Evolutionary conservation across 2,797 vertebrate genomes (phyloP), one percentile per base, ranked within the genome.

Genomic region (Anomalospiza imberbis): DNA sequence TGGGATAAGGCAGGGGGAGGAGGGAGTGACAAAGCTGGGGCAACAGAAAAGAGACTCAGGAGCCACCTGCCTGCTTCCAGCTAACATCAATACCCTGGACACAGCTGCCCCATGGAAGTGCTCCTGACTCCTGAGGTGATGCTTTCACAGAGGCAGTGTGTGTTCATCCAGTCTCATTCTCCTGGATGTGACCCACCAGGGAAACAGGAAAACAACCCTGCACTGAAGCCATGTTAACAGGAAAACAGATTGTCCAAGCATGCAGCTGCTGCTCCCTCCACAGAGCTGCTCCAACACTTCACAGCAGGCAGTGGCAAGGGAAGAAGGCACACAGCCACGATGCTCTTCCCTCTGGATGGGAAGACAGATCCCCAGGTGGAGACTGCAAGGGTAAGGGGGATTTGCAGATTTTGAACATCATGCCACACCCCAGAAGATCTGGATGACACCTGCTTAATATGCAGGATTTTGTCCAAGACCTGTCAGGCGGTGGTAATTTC

Each of bases 231-330:
- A 28, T 1, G 58, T 45, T 68, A 91, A 55, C 74, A 85, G 70
- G 91, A 53, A 80, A 81, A 65, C 87, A 94, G 85, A 63, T 29
- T 94, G 92, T 42, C 61, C 5, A 11, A 93, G 92, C 5, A 12
- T 58, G 91, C 91, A 95, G 94, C 85, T 95, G 93, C 85, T 85
- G 86, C 79, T 78, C 58, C 80, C 84, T 57, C 76, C 40, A 14
- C 80, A 66, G 70, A 74, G 82, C 91, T 54, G 72, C 74, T 47
- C 34, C 62, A 85, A 20, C 36, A 6, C 74, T 51, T n/a, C 78
- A 36, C 92, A 86, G 85, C 70, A 72, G 73, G 83, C 89, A 92
- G 62, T 1, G 21, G 61, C 85, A 85, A 16, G 40, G 63, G 68
- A 20, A 91, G 60, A 58, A 57, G 51, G 82, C 85, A 55, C 47